Base-by-base conservation (phyloP, 2,113 vertebrate species). In the Neogobius melanostomus region DNA sequence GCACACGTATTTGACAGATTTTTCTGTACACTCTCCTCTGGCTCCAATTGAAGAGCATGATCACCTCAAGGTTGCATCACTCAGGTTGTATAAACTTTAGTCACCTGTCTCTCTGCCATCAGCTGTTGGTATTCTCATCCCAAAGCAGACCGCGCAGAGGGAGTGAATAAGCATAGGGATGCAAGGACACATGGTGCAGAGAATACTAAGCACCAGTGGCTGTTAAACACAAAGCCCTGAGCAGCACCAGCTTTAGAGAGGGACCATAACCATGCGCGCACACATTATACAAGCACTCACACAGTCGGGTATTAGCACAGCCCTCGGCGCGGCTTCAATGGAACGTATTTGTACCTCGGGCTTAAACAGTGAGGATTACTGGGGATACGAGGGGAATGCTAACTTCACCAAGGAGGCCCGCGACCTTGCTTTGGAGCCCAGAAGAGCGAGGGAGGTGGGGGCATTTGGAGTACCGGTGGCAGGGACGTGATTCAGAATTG, bases 171-270 rank as follows among this genome's bases (percentile, higher is more conserved):
- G 89, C 83, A 75, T 54, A 73, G 81, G 85, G 83, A 88, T 83
- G 84, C 89, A 91, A 91, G 88, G 90, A 88, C 87, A 71, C 66
- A 69, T 74, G 86, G 85, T 60, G 74, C 74, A 79, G 81, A 85
- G 92, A 92, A 92, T 93, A 93, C 89, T 92, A 91, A 92, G 81
- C 90, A 91, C 84, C 65, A 59, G 77, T 83, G 91, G 84, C 87
- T 86, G 85, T 89, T 89, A 84, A 82, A 87, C 76, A 89, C 77
- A 90, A 87, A 87, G 81, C 80, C 77, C 68, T n/a, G 57, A 75
- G 68, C 79, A 81, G 71, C 54, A n/a, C 36, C 57, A 60, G 82
- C 79, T 69, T 70, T 77, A 66, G 66, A 72, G 68, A 68, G 72
- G 2, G 64, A 70, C 71, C 84, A 79, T 71, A 75, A 42, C 54